Evolutionary conservation across 2,113 vertebrate genomes (phyloP).

Genomic region (Cygnus atratus): DNA sequence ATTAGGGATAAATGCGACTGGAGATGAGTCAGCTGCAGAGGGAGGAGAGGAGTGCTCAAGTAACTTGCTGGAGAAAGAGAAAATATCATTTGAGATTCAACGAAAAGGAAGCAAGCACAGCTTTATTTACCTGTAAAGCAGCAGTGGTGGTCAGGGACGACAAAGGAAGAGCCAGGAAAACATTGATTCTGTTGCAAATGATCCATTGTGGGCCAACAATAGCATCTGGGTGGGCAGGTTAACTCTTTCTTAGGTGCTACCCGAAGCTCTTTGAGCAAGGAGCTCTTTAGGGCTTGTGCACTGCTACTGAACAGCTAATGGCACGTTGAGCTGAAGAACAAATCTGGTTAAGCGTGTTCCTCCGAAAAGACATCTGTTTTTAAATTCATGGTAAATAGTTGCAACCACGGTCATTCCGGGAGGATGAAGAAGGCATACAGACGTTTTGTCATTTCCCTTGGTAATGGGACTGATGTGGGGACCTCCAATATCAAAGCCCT

Average conservation of each 20-base stretch:
- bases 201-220: not conserved
- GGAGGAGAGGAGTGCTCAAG: not conserved
- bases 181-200: not conserved
- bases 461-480: not conserved
- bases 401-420: not conserved
- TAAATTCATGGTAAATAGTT: not conserved
- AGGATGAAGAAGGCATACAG: not conserved
- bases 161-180: not conserved
- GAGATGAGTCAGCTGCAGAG: constrained; percentile 43
- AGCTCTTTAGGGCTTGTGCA: not conserved
- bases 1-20: not conserved
- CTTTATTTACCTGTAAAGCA: not conserved
- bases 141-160: not conserved
- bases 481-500: not conserved
- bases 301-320: not conserved
- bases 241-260: not conserved
- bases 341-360: not conserved
- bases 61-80: not conserved
- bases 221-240: not conserved
- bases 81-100: not conserved
- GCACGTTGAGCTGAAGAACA: not conserved
- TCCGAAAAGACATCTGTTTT: not conserved
- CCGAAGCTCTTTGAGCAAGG: not conserved
- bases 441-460: not conserved
- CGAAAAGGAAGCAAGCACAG: not conserved